Percentiles rank a stretch among this genome's conserved stretches.
Conservation (phyloP, 2,888 invertebrate genomes). For the Chalcis sispes region DNA sequence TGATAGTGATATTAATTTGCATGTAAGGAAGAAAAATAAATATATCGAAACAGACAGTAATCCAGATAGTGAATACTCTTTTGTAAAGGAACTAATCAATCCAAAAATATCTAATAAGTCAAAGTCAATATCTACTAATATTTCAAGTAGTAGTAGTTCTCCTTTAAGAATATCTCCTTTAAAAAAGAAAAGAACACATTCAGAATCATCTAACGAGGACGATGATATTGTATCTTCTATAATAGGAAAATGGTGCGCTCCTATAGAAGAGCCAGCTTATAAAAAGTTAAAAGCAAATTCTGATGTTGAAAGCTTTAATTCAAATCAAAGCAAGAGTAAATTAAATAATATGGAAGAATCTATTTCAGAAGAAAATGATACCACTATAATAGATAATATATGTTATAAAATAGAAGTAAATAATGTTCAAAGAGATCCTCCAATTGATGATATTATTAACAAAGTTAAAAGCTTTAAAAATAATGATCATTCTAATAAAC, state of each 20-base stretch:
- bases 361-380: constrained; percentile 9
- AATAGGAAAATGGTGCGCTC: constrained; percentile 43
- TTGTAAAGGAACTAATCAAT: background rate
- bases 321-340: background rate
- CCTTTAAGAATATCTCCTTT: constrained; percentile 27
- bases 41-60: constrained; percentile 16
- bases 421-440: constrained; percentile 8
- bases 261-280: background rate
- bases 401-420: background rate
- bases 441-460: constrained; percentile 27
- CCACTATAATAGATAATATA: constrained; percentile 7
- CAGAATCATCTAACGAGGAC: constrained; percentile 53
- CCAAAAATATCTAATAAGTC: background rate
- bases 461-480: constrained; percentile 40
- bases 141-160: too few species aligned
- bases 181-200: constrained; percentile 50
- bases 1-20: background rate
- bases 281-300: constrained; percentile 40
- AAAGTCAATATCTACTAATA: constrained; percentile 16
- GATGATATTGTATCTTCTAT: constrained; percentile 45
- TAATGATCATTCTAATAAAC: constrained; percentile 9
- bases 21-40: background rate
- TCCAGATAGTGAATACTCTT: constrained; percentile 23
- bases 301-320: background rate
- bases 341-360: background rate